These are phyloP conservation scores for Phylloscopus whistleri DNA, from an alignment of 2,113 vertebrate genomes.

Conservation along the genomic window DNA sequence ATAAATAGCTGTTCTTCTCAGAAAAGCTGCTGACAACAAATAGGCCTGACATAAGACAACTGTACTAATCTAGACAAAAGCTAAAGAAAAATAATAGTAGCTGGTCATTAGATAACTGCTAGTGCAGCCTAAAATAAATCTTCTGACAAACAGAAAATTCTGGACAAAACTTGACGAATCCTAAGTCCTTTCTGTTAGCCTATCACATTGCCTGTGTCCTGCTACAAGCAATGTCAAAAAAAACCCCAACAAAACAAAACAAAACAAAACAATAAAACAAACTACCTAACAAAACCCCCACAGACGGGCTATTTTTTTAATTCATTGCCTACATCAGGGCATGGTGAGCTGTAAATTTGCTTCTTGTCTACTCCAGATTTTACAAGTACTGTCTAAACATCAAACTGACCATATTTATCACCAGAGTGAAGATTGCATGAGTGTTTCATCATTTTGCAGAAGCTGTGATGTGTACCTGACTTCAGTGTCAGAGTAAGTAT, in stretches of 20 bases:
- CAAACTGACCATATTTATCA: background rate
- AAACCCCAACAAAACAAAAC: accelerated
- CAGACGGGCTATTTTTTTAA: background rate
- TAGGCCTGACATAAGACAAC: background rate
- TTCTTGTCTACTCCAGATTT: background rate
- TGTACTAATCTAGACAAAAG: background rate
- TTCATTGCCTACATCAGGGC: background rate
- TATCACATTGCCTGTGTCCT: background rate
- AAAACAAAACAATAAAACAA: background rate
- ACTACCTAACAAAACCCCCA: background rate
- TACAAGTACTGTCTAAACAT: background rate
- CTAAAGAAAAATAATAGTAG: background rate
- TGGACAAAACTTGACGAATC: background rate
- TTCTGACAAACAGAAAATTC: background rate
- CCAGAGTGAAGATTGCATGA: background rate
- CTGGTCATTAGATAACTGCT: background rate
- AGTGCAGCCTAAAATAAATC: background rate
- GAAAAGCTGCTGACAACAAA: background rate
- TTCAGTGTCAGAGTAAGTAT: background rate
- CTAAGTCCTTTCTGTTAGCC: background rate
- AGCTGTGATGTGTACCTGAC: background rate
- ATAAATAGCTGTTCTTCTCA: background rate
- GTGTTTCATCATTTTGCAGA: background rate
- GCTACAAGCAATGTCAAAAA: background rate
- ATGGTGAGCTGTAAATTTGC: background rate